These are phyloP conservation scores for Pygocentrus nattereri DNA, from an alignment of 2,797 vertebrate genomes.

Conservation along the genomic window DNA sequence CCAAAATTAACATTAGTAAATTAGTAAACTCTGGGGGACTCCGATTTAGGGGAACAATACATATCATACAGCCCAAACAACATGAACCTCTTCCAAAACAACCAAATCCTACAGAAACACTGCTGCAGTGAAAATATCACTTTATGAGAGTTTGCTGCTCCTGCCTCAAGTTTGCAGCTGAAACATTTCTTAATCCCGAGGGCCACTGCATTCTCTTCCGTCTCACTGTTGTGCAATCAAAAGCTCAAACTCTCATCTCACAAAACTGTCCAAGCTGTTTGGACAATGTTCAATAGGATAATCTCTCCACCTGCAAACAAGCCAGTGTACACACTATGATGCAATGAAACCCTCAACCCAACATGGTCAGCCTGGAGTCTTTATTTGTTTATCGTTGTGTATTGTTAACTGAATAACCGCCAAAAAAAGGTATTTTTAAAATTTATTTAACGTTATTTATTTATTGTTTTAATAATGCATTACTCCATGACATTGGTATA, in stretches of 20 bases:
- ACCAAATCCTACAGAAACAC: conserved; percentile 2
- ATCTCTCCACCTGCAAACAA: conserved; percentile 69
- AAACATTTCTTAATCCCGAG: conserved; percentile 76
- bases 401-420: no score
- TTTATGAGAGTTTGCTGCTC: conserved; percentile 59
- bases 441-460: neutral
- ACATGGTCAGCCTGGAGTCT: neutral
- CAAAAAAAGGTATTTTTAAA: no score
- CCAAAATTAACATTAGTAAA: no score
- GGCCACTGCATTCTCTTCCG: conserved; percentile 74
- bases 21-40: neutral
- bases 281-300: conserved; percentile 71
- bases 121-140: conserved; percentile 27
- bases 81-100: neutral
- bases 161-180: conserved; percentile 69
- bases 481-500: no score
- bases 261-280: conserved; percentile 72
- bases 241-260: conserved; percentile 53
- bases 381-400: neutral
- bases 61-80: neutral
- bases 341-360: neutral
- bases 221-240: conserved; percentile 79
- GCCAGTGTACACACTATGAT: conserved; percentile 52
- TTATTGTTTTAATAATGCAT: neutral
- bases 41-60: neutral